Evolutionary conservation across 2,113 vertebrate species (phyloP).

Genomic region (Myrmophylax atrothorax): DNA sequence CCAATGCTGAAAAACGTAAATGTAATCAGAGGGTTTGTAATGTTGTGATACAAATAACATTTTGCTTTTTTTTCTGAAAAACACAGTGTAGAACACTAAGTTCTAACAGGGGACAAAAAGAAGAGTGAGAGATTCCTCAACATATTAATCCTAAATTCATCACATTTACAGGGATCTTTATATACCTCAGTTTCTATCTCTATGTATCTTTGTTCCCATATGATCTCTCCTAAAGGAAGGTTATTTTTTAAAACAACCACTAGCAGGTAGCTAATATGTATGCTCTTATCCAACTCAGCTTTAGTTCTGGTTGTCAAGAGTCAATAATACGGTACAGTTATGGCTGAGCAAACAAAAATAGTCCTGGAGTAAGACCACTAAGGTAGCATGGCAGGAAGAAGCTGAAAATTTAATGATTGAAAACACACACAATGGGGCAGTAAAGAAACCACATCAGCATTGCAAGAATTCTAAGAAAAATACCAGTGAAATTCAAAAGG

Average conservation of each 20-base stretch:
- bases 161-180: not conserved
- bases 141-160: not conserved
- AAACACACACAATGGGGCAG: not conserved
- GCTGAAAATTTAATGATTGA: not conserved
- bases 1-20: not conserved
- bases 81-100: not conserved
- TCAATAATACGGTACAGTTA: not conserved
- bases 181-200: not conserved
- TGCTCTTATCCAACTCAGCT: not conserved
- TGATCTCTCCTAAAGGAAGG: conserved; percentile 10
- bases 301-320: not conserved
- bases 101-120: not conserved
- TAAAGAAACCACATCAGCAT: not conserved
- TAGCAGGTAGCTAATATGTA: not conserved
- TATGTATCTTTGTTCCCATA: not conserved
- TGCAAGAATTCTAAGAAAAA: not conserved
- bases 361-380: not conserved
- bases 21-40: not conserved
- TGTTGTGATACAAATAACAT: not conserved
- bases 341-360: not conserved
- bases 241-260: conserved; percentile 18
- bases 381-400: not conserved
- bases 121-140: not conserved
- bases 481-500: not conserved
- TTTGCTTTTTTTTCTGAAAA: not conserved